phyloP scores from a whole-genome alignment of 1,140 invertebrate genomes.

The Ganaspis sp. region DNA sequence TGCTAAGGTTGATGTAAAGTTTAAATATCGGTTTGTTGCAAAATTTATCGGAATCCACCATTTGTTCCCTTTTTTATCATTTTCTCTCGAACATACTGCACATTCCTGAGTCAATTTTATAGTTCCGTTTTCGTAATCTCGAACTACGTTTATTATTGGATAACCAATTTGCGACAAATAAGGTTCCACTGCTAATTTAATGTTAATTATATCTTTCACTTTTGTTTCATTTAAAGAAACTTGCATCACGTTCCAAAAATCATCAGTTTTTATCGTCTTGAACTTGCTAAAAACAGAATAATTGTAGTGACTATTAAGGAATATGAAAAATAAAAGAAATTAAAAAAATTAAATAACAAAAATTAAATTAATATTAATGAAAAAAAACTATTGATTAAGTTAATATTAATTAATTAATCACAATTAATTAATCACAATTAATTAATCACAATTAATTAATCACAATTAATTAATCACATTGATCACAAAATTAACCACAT shows the following conservation, averaged over 20 bases:
- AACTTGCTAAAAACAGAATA: background rate
- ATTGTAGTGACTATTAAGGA: background rate
- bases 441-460: too few species aligned
- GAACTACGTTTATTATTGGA: conserved; percentile 80
- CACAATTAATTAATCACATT: too few species aligned
- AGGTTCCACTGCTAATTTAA: conserved; percentile 79
- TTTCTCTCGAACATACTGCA: conserved; percentile 69
- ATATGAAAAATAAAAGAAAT: background rate
- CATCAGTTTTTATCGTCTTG: conserved; percentile 79
- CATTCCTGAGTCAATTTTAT: conserved; percentile 74
- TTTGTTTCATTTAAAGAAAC: conserved; percentile 74
- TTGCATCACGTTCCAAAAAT: conserved; percentile 83
- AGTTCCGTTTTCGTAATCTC: conserved; percentile 71
- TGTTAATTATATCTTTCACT: conserved; percentile 62
- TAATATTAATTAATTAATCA: too few species aligned
- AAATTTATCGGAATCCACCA: conserved; percentile 77
- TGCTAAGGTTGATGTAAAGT: conserved; percentile 71
- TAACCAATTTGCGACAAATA: conserved; percentile 85
- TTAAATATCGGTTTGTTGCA: conserved; percentile 64
- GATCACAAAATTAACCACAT: too few species aligned
- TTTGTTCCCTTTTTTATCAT: conserved; percentile 42
- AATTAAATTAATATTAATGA: too few species aligned
- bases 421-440: too few species aligned
- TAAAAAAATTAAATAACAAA: background rate
- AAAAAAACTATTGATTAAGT: too few species aligned